Base-by-base conservation (phyloP, 1,140 invertebrate species). In the Drosophila sproati region DNA sequence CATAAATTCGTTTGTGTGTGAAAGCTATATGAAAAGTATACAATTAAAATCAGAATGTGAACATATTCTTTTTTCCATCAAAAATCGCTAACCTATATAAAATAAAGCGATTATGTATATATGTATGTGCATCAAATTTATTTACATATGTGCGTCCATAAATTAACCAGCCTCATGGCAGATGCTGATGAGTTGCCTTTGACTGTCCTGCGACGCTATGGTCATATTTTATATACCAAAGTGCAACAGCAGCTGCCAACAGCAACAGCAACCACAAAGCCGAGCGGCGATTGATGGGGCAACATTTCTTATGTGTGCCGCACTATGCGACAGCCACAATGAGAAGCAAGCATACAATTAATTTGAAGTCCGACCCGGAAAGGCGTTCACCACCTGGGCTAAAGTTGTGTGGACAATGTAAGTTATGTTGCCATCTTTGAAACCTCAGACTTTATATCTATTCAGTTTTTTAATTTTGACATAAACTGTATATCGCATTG, bases 101-200 rank as follows among this genome's bases (percentile, higher is more conserved):
- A 50, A 20, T 20, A 20, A 20, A 20, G 20, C 20, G 20, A 20
- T 20, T 20, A 20, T 20, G 12, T 8, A 6, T 5, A 31, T 31
- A 48, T 50, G 6, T 29, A 12, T 41, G 32, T 12, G 8, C 8
- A 31, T n/a, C 20, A 37, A 20, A 20, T 34, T 7, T 56, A 56
- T 6, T 20, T 47, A 28, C n/a, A 37, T 32, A 20, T 31, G 29
- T 29, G n/a, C 32, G 3, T 20, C 5, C 20, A 54, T 29, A 20
- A 31, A 29, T 47, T 47, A 67, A 56, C 48, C 43, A 34, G 29
- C 41, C 41, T 29, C 39, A 29, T 43, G 60, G 41, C 39, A 45
- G 29, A 28, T 32, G 34, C 29, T 76, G 67, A 76, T 76, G 74
- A 82, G 75, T 66, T 79, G 71, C 82, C 63, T 57, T 69, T 82